Percentiles rank a stretch among this genome's conserved stretches.
phyloP scores from a whole-genome alignment of 2,113 vertebrate genomes.

The Eudyptes chrysolophus region DNA sequence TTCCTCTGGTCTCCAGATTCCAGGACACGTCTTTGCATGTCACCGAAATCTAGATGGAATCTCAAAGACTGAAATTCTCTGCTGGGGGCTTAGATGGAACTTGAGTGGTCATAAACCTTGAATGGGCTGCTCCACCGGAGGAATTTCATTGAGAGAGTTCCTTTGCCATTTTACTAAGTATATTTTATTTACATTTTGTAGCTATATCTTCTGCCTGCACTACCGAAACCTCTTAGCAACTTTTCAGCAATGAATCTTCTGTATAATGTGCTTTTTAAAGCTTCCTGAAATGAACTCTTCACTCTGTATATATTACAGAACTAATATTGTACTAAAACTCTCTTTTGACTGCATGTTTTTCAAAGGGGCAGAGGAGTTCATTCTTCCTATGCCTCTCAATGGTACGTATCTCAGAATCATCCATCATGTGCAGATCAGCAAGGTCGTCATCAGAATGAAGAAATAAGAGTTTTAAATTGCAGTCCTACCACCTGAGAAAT shows the following conservation, averaged over 20 bases:
- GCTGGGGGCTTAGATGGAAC: neutral
- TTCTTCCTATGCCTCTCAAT: neutral
- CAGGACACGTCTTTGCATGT: neutral
- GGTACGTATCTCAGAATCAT: neutral
- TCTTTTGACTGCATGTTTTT: neutral
- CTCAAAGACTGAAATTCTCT: constrained; percentile 25
- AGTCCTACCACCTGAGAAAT: constrained; percentile 17
- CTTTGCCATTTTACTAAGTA: neutral
- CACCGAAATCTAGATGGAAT: constrained; percentile 23
- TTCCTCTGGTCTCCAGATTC: constrained; percentile 12
- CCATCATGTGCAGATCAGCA: constrained; percentile 1
- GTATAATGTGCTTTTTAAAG: neutral
- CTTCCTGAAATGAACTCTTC: constrained; percentile 11
- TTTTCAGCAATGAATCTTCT: constrained; percentile 31
- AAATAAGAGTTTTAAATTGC: constrained; percentile 44
- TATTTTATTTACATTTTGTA: constrained; percentile 46
- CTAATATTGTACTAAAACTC: neutral
- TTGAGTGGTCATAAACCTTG: constrained; percentile 11
- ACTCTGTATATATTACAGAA: neutral
- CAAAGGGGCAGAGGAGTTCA: neutral
- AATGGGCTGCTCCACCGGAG: neutral
- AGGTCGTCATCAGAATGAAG: neutral
- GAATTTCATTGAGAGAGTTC: constrained; percentile 48
- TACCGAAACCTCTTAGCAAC: neutral
- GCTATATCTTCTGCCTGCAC: neutral